Conservation (phyloP, 2,888 invertebrate species). For the Nomada lathburiana region DNA sequence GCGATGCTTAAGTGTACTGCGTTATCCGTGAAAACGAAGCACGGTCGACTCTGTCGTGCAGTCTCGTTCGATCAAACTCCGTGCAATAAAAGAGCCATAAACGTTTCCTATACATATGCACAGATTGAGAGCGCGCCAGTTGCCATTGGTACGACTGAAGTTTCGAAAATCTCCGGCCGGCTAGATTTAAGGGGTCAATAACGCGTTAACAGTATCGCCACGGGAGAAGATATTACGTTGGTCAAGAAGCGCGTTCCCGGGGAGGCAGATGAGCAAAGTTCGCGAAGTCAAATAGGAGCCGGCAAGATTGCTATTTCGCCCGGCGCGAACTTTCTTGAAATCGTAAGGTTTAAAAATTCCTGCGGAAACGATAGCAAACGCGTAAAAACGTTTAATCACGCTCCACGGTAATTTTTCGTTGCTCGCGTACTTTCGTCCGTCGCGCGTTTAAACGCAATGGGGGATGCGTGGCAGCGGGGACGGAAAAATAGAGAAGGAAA, state of each 20-base stretch:
- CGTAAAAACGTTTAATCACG: constrained; percentile 9
- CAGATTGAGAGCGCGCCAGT: neutral
- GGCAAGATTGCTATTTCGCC: constrained; percentile 21
- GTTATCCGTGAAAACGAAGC: neutral
- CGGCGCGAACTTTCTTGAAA: constrained; percentile 21
- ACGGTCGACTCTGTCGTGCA: neutral
- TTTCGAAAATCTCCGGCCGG: neutral
- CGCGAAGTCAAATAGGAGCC: constrained; percentile 29
- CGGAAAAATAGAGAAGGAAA: neutral
- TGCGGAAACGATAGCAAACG: neutral
- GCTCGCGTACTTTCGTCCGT: neutral
- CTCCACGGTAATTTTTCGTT: neutral
- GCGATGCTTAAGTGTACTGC: neutral
- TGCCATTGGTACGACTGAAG: neutral
- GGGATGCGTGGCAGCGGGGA: neutral
- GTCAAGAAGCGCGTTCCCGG: neutral
- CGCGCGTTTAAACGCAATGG: neutral
- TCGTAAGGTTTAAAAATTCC: constrained; percentile 24
- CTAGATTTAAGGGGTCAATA: constrained; percentile 11
- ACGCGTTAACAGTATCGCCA: constrained; percentile 19
- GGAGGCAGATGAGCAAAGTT: constrained; percentile 23
- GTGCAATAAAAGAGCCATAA: neutral
- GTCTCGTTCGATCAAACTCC: neutral
- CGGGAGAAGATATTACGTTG: neutral
- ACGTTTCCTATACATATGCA: neutral